Base-by-base conservation (phyloP, 2,113 vertebrate genomes). In the Gopherus flavomarginatus region DNA sequence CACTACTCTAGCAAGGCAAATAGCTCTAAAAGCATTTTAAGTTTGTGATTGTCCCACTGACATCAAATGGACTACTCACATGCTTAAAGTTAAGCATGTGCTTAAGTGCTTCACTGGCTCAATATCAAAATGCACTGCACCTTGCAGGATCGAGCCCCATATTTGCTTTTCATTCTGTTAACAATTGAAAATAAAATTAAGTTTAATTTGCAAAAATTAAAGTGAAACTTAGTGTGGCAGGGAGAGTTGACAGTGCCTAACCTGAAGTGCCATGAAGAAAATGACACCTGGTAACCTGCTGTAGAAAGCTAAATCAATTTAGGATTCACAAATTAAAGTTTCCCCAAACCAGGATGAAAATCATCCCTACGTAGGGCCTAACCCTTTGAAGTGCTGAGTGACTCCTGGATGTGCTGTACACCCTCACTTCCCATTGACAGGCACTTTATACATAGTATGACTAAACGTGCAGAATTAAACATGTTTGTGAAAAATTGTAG, bases 401-500 rank as follows among this genome's bases (percentile, higher is more conserved):
- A 31, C 82, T 90, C 62, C 87, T 59, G 81, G 3, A 65, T 24
- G 44, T 85, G 47, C 83, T 79, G 42, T 83, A 49, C 3, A 6
- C 59, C 29, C 62, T 85, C 53, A 75, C 35, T 59, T 47, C 49
- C 47, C 17, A 75, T 53, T 88, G 38, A 90, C 75, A 95, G 72
- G 79, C 57, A 53, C 88, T 90, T 11, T 83, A 78, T 31, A 7
- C 82, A 88, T 91, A 0, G 0, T 75, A 81, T 82, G 91, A 89
- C 89, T 90, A 95, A 87, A 50, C 22, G 19, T 52, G 75, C 89
- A 94, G 92, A 93, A 87, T 82, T 72, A 81, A 77, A 94, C 59
- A 83, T 38, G 21, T 79, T 93, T 92, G 65, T 94, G 94, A 78
- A 84, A 92, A 94, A 95, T 87, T 95, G 79, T 83, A 94, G 90